Evolutionary conservation across 2,113 vertebrate genomes (phyloP).

Genomic region (Mohoua ochrocephala): DNA sequence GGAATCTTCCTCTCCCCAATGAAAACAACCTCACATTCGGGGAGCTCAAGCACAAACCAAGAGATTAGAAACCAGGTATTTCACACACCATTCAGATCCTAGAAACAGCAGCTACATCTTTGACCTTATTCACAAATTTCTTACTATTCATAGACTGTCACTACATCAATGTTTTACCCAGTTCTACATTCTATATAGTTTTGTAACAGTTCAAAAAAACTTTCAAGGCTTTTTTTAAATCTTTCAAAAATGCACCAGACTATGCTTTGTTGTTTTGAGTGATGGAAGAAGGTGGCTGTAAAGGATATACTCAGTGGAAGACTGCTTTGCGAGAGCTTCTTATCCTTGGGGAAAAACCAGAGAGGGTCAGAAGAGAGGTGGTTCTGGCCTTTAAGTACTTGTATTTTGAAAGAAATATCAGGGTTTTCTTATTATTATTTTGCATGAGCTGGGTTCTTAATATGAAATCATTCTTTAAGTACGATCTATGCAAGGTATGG

Average conservation of each 20-base stretch:
- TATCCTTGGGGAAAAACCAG: background rate
- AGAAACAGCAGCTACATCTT: background rate
- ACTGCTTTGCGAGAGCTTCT: background rate
- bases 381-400: background rate
- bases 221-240: background rate
- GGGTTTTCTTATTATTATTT: background rate
- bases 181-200: background rate
- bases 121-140: background rate
- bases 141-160: background rate
- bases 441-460: background rate
- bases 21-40: background rate
- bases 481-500: background rate
- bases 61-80: background rate
- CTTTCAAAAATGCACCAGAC: background rate
- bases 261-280: rapidly evolving
- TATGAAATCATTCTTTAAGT: background rate
- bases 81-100: background rate
- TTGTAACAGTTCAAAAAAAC: background rate
- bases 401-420: background rate
- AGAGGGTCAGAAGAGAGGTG: background rate
- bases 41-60: background rate
- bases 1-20: background rate
- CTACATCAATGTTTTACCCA: background rate
- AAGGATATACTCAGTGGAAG: background rate
- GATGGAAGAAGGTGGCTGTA: background rate